A percentile compares a stretch with the other conserved stretches of the same genome.
Conservation (phyloP, 23 tunicate species). For the Corella eumyota region DNA sequence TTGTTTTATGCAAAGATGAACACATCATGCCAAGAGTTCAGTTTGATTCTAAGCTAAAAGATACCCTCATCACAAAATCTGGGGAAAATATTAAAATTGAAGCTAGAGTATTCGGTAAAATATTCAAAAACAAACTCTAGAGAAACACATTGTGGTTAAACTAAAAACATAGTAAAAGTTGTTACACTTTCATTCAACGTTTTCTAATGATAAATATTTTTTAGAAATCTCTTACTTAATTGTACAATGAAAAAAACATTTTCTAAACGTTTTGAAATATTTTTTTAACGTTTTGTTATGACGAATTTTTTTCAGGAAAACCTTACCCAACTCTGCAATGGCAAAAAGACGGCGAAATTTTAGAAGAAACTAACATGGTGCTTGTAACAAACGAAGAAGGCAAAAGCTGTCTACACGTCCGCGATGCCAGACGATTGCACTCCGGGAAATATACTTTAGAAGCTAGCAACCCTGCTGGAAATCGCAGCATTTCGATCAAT, state of each 20-base stretch:
- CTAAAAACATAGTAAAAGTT: no score
- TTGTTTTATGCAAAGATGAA: constrained; percentile 61
- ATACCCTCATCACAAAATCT: constrained; percentile 50
- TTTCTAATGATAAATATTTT: no score
- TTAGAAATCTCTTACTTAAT: no score
- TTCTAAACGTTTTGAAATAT: no score
- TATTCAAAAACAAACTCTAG: no score
- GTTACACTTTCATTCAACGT: no score
- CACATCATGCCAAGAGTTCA: constrained; percentile 56
- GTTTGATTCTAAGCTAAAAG: constrained; percentile 56
- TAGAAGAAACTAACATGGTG: constrained; percentile 36
- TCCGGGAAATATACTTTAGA: constrained; percentile 67
- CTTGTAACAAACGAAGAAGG: constrained; percentile 26
- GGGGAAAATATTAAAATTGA: constrained; percentile 39
- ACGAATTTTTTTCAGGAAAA: constrained; percentile 60
- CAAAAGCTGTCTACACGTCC: constrained; percentile 42
- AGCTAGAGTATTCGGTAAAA: constrained; percentile 10
- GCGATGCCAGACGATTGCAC: constrained; percentile 43
- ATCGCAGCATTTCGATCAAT: constrained; percentile 42
- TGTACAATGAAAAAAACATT: no score
- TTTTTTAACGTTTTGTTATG: no score
- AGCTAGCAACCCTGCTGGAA: constrained; percentile 40
- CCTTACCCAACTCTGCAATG: constrained; percentile 76
- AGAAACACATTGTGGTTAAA: no score
- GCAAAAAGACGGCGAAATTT: constrained; percentile 36